Conservation (phyloP, 2,888 invertebrate genomes). For the Latrodectus elegans region DNA sequence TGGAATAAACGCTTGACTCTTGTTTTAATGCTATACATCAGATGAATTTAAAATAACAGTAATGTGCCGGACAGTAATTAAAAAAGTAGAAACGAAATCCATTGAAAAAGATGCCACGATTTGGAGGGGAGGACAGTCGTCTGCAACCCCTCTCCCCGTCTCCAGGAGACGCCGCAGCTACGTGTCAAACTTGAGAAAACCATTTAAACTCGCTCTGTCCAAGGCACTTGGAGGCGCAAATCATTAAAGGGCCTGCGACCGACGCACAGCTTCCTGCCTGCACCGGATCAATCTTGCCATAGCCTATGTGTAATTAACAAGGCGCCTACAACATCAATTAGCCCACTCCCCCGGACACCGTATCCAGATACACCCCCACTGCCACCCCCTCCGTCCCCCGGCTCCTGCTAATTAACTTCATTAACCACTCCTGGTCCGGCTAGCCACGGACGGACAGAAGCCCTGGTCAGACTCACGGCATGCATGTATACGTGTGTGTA, state of each 20-base stretch:
- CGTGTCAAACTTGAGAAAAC: conserved; percentile 67
- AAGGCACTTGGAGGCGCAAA: conserved; percentile 61
- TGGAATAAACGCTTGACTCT: too few species aligned
- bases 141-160: background rate
- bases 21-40: too few species aligned
- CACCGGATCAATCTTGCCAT: conserved; percentile 46
- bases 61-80: too few species aligned
- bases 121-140: background rate
- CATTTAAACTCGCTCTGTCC: conserved; percentile 65
- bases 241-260: conserved; percentile 47
- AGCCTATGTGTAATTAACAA: conserved; percentile 68
- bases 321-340: conserved; percentile 70
- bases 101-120: too few species aligned
- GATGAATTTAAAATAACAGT: too few species aligned
- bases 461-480: conserved; percentile 21
- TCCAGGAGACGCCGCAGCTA: conserved; percentile 9
- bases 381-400: conserved; percentile 8
- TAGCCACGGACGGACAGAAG: conserved; percentile 13
- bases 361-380: conserved; percentile 17
- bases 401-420: conserved; percentile 68
- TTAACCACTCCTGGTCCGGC: conserved; percentile 61
- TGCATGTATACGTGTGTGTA: conserved; percentile 4
- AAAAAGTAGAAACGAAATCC: too few species aligned
- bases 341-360: conserved; percentile 43
- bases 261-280: conserved; percentile 14